Conservation (phyloP, 2,797 vertebrate species). For the Dipus sagitta region DNA sequence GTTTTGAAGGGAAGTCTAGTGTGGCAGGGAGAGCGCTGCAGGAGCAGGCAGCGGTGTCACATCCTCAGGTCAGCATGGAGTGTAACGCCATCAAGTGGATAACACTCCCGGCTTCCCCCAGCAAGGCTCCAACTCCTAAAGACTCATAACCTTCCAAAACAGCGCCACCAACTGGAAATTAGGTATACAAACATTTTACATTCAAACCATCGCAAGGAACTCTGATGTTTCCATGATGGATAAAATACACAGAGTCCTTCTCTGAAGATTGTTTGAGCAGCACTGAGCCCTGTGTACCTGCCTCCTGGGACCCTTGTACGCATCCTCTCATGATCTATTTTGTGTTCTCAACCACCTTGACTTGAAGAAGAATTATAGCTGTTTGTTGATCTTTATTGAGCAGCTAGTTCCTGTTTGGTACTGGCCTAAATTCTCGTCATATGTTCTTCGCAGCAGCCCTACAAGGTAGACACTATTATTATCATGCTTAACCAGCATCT, state of each 20-base stretch:
- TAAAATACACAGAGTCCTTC: neutral
- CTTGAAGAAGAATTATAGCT: neutral
- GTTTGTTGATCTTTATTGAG: constrained; percentile 44
- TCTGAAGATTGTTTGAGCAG: neutral
- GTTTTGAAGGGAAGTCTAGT: no score
- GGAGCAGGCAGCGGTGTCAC: no score
- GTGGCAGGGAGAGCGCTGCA: no score
- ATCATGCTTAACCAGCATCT: constrained; percentile 47
- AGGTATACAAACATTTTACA: no score
- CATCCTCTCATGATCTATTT: neutral
- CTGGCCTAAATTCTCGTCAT: constrained; percentile 39
- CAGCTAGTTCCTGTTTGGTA: neutral
- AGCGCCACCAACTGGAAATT: no score
- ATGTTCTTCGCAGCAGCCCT: neutral
- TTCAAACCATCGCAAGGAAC: no score
- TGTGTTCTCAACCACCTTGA: neutral
- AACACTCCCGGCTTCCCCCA: no score
- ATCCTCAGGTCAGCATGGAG: no score
- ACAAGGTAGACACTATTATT: constrained; percentile 66
- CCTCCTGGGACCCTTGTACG: neutral
- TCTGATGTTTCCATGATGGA: neutral
- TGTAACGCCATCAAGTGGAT: no score
- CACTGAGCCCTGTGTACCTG: neutral
- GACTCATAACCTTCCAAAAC: no score
- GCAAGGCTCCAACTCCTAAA: no score